Evolutionary conservation across 2,888 invertebrate genomes (phyloP), one percentile per base, ranked within the genome.

Genomic region (Torymus tubicola): DNA sequence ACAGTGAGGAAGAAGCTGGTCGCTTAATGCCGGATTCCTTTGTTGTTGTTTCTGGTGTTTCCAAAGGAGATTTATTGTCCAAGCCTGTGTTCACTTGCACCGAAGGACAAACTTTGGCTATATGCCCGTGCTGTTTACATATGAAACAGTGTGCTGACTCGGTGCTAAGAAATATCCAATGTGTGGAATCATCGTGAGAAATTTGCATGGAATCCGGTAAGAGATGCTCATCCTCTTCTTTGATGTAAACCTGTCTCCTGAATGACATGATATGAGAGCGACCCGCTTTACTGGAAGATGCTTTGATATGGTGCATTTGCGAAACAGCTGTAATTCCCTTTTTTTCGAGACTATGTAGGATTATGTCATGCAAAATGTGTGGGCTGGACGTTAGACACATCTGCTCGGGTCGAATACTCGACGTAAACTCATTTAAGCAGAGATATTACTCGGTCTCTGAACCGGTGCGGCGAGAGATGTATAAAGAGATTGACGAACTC

Each of bases 91-190:
- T n/a, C n/a, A n/a, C n/a, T n/a, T n/a, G n/a, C 18, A 10, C 52
- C 13, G 24, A 21, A 68, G 69, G 69, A 14, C 57, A 58, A 2
- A 57, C 58, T 42, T 70, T 70, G 1, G 57, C 16, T 58, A 58
- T 58, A 11, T 70, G 58, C 0, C 58, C 58, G 2, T 0, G 4
- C 14, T 70, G 58, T 70, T 70, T 70, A 50, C 70, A 70, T 5
- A 42, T 2, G 13, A 58, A 70, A 13, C 58, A 70, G 42, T 16
- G 1, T 0, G 58, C 16, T 60, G 58, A 58, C 42, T 70, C 60
- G 0, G 70, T 70, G 12, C 58, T 42, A 2, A 70, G 21, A 11
- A 57, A 69, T 11, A 69, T 69, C 69, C 69, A 69, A n/a, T 69
- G 52, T 5, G 58, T 50, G 4, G 67, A 52, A 0, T 58, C 14